These are phyloP conservation scores for Catamblyrhynchus diadema DNA, from an alignment of 2,797 vertebrate genomes.

Conservation along the genomic window DNA sequence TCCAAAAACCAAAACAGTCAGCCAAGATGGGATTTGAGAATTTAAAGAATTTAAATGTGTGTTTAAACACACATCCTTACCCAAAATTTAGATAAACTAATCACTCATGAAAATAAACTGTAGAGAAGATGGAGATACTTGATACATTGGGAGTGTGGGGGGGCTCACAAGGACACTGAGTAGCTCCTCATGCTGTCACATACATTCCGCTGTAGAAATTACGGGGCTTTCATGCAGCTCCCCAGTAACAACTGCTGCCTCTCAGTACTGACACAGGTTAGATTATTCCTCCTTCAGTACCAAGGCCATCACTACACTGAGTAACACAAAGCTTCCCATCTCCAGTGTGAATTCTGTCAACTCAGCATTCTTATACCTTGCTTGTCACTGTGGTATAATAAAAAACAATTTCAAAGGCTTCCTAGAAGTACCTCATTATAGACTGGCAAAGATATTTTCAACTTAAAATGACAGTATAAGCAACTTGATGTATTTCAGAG, in stretches of 20 bases:
- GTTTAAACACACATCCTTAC: not conserved
- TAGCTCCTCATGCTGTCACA: not conserved
- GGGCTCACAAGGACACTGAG: not conserved
- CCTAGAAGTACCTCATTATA: not conserved
- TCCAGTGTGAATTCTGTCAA: not conserved
- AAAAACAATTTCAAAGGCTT: not conserved
- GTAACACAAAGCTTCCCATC: not conserved
- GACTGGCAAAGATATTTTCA: not conserved
- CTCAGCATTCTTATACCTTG: not conserved
- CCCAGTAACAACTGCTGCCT: not conserved
- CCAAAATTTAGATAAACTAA: not conserved
- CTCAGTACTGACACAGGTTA: not conserved
- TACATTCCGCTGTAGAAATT: not conserved
- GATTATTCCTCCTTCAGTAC: not conserved
- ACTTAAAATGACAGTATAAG: not conserved
- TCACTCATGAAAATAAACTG: not conserved
- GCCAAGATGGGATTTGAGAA: not conserved
- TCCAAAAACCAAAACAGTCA: not conserved
- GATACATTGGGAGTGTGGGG: rapidly evolving
- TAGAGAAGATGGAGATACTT: not conserved
- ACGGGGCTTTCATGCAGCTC: rapidly evolving
- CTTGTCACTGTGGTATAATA: not conserved
- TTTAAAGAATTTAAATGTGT: not conserved
- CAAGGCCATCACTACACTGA: not conserved
- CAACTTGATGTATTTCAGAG: not conserved